Evolutionary conservation across 2,113 vertebrate species (phyloP), one percentile per base, ranked within the genome.

Genomic region (Poecile atricapillus): DNA sequence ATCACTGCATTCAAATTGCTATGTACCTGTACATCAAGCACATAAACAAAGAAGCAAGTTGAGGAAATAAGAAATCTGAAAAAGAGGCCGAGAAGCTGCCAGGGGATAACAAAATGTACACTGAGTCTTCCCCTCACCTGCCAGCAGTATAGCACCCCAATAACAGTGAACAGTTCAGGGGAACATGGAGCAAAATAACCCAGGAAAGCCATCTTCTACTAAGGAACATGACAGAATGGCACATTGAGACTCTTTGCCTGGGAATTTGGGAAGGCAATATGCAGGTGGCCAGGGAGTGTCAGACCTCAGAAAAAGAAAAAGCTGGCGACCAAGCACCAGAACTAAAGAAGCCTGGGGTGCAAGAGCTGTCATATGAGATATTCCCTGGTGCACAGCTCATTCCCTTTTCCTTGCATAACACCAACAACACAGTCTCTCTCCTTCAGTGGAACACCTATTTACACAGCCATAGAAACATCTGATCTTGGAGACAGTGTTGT

Each of bases 181-280:
- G 5, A 6, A 79, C 41, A 14, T 9, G 15, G 47, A 77, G 21
- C 22, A 87, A 73, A 80, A 33, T 53, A 60, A 5, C 27, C 35
- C 58, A 87, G 59, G 55, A 91, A 84, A 75, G 23, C 4, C 50
- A 11, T 9, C 74, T 69, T 59, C 49, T 67, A 5, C 30, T 5
- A 5, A 65, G 22, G 30, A 83, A 56, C 3, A 1, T 4, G 6
- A 56, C 14, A 46, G 35, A 93, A 83, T 20, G 31, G 22, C 18
- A 44, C 1, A 0, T 5, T 1, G 0, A 55, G 14, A 24, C 0
- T 1, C 62, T 53, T 35, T 71, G 31, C 31, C 8, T 33, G 8
- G 52, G 59, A 76, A 55, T 79, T 78, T 77, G 41, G 49, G 50
- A 77, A 81, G 23, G 55, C n/a, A 94, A 49, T 41, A 44, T 60